Conservation (phyloP, 2,888 invertebrate species). For the Limnephilus rhombicus region DNA sequence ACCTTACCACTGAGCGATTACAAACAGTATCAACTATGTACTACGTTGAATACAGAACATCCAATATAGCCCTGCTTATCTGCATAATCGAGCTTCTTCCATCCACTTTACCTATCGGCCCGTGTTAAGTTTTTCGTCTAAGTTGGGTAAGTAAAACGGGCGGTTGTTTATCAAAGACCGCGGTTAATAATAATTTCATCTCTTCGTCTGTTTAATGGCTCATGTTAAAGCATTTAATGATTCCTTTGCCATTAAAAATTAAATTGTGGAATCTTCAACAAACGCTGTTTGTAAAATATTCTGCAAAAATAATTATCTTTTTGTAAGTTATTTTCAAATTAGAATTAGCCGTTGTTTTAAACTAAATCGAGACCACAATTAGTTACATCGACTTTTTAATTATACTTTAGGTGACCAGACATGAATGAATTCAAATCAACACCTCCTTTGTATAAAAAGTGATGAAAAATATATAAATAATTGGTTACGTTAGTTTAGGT, state of each 20-base stretch:
- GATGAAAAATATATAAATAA: no score
- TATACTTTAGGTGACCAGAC: no score
- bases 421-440: no score
- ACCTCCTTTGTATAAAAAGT: no score
- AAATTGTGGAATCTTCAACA: background rate
- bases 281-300: no score
- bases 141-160: slow-evolving; percentile 7
- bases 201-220: background rate
- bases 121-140: slow-evolving; percentile 26
- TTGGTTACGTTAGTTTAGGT: no score
- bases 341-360: no score
- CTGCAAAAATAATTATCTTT: no score
- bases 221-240: background rate
- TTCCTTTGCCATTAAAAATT: background rate
- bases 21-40: background rate
- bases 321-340: no score
- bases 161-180: slow-evolving; percentile 32
- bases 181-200: slow-evolving; percentile 30
- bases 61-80: slow-evolving; percentile 6
- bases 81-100: slow-evolving; percentile 18
- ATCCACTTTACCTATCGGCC: background rate
- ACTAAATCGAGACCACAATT: no score
- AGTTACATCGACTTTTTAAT: no score
- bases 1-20: background rate
- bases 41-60: background rate